Percentiles rank a stretch among this genome's conserved stretches.
These are phyloP conservation scores for Rhincodon typus DNA, from an alignment of 2,797 vertebrate genomes.

Conservation along the genomic window DNA sequence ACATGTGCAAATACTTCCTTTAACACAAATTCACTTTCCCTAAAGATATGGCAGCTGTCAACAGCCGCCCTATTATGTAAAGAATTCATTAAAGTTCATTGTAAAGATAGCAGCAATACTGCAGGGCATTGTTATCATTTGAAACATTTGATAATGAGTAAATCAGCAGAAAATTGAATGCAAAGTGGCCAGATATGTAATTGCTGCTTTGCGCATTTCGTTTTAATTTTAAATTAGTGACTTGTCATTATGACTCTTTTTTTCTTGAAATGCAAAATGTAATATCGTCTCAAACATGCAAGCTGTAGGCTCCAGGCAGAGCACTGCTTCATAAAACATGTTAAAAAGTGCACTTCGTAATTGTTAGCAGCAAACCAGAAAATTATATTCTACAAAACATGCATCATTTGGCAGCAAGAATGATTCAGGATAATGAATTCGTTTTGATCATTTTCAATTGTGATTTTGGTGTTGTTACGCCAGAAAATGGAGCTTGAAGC, in stretches of 20 bases:
- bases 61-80: not conserved
- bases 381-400: constrained; percentile 33
- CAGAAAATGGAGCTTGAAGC: constrained; percentile 31
- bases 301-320: not conserved
- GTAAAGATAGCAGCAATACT: not conserved
- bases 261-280: constrained; percentile 26
- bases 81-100: not conserved
- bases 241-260: not conserved
- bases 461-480: not conserved
- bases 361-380: constrained; percentile 34
- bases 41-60: not conserved
- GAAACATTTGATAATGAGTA: constrained; percentile 25
- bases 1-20: not conserved
- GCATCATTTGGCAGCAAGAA: constrained; percentile 26
- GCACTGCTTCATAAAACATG: constrained; percentile 14
- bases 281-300: not conserved
- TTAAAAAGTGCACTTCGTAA: constrained; percentile 32
- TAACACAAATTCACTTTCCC: not conserved
- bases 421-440: constrained; percentile 30
- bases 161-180: constrained; percentile 4
- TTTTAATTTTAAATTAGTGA: constrained; percentile 18
- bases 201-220: not conserved
- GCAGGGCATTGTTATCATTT: constrained; percentile 16
- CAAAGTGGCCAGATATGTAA: not conserved
- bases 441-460: constrained; percentile 15